Conservation (phyloP, 1,140 invertebrate species). For the Procambarus clarkii region DNA sequence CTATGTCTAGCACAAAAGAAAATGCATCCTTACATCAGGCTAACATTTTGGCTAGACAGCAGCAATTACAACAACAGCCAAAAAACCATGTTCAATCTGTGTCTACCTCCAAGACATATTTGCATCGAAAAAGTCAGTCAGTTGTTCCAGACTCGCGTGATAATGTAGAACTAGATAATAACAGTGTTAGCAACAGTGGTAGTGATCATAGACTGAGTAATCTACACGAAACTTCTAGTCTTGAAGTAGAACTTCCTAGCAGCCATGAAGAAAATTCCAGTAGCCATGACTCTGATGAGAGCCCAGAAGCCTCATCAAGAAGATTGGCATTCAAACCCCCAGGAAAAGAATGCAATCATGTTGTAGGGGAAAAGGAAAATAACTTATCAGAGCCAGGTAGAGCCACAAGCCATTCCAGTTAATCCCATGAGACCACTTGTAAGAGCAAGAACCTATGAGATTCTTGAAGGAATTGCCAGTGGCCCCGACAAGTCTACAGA, state of each 20-base stretch:
- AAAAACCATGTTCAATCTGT: conserved; percentile 19
- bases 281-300: conserved; percentile 63
- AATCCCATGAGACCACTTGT: conserved; percentile 56
- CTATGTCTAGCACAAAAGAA: conserved; percentile 61
- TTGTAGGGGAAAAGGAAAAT: conserved; percentile 1
- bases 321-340: conserved; percentile 16
- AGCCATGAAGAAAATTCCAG: conserved; percentile 67
- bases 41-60: conserved; percentile 14
- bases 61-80: not conserved
- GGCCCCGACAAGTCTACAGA: not conserved
- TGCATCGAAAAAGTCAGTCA: conserved; percentile 53
- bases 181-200: conserved; percentile 50
- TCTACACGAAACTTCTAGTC: conserved; percentile 67
- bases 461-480: conserved; percentile 42
- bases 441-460: conserved; percentile 65
- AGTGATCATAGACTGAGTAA: conserved; percentile 57
- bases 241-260: conserved; percentile 68
- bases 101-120: conserved; percentile 28
- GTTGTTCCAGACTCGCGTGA: conserved; percentile 61
- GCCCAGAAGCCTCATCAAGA: conserved; percentile 14
- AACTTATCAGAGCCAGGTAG: not conserved
- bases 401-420: not conserved
- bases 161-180: conserved; percentile 42
- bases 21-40: conserved; percentile 59
- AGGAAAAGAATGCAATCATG: conserved; percentile 2